Base-by-base conservation (phyloP, 2,113 vertebrate genomes). In the Sinocyclocheilus rhinocerous region DNA sequence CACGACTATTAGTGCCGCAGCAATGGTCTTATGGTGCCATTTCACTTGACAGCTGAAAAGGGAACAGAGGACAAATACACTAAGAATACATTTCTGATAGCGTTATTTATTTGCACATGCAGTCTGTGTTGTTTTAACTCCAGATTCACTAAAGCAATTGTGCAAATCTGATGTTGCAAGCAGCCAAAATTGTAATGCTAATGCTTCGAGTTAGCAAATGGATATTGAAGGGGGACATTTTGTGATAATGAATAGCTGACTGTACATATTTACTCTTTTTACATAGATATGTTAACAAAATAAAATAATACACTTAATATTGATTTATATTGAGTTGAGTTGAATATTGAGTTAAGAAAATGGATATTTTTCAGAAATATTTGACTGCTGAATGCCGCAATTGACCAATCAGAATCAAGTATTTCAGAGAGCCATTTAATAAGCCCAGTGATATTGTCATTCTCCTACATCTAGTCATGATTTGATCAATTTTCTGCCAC, bases 1-100 rank as follows among this genome's bases (percentile, higher is more conserved):
- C 86, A 16, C 76, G 39, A 13, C 11, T 15, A 57, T 20, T 20
- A 57, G 87, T 77, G 29, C 63, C 48, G 10, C 61, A 39, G 24
- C 8, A 22, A 16, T 50, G 76, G 50, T 29, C 61, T 87, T 85
- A 72, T 45, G 45, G 84, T 83, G 88, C 80, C 26, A 42, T 61
- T 42, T 80, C 36, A 63, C 55, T 39, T 61, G 33, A 42, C 29
- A 15, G 57, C 20, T 82, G 42, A 50, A 81, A 69, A 67, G n/a
- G 42, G 6, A 48, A 67, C 13, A 45, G n/a, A 18, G 61, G n/a
- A 81, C 15, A 48, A 48, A 48, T 48, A 12, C 10, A 48, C 45
- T 48, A 12, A 48, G 33, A 39, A 26, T 48, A 12, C 24, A 48
- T 75, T 75, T 22, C 39, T 69, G 12, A 76, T 50, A 50, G 36